Evolutionary conservation across 2,113 vertebrate genomes (phyloP).

Genomic region (Triplophysa tibetana): DNA sequence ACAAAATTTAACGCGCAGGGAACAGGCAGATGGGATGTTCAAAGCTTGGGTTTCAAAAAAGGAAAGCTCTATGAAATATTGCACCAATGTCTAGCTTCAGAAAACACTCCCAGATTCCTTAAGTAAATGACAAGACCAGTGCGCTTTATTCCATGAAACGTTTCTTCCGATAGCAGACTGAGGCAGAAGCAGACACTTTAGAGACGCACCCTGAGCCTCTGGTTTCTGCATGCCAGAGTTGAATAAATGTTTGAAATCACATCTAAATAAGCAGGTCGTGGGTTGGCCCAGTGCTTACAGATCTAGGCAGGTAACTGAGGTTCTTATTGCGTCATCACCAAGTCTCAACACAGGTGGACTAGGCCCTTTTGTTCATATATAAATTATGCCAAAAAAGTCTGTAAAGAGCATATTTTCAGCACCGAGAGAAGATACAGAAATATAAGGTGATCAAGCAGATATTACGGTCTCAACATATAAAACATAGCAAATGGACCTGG

Average conservation of each 20-base stretch:
- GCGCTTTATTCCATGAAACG: neutral
- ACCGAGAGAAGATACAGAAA: neutral
- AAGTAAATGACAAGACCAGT: neutral
- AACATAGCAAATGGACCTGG: no score
- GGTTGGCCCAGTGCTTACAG: neutral
- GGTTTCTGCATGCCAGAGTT: neutral
- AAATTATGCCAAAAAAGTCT: no score
- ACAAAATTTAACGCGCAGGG: neutral
- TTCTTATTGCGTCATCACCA: no score
- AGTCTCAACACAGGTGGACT: no score
- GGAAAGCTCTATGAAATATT: neutral
- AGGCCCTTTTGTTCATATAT: no score
- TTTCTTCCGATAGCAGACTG: neutral
- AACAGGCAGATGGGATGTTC: conserved; percentile 9
- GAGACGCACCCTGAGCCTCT: neutral
- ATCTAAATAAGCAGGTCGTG: neutral
- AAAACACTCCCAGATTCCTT: conserved; percentile 1
- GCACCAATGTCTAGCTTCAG: neutral
- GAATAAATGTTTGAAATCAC: neutral
- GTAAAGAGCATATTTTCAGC: neutral
- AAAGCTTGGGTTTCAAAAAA: neutral
- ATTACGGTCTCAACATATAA: neutral
- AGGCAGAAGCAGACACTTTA: neutral
- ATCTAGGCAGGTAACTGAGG: neutral
- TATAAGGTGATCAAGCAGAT: neutral